Conservation (phyloP, 64 coral and sea anemone species). For the Astreopora myriophthalma region DNA sequence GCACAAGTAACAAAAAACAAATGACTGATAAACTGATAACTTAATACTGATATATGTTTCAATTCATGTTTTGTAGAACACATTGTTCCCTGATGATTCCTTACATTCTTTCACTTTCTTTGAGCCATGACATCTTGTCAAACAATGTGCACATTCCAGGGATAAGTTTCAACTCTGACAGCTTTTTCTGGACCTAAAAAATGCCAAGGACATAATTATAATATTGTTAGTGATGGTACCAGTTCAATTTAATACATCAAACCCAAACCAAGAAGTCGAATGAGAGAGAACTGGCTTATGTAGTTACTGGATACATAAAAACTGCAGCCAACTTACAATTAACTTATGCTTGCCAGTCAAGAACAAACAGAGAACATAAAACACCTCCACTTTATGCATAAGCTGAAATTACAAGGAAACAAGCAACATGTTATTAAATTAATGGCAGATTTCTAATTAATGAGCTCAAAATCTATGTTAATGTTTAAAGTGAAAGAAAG, state of each 20-base stretch:
- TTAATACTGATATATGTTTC: too few relatives aligned
- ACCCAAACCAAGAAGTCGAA: background rate
- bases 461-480: background rate
- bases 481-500: background rate
- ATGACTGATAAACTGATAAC: background rate
- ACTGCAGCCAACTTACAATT: constrained; percentile 42
- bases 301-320: background rate
- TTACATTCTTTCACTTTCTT: constrained; percentile 56
- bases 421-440: background rate
- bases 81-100: too few relatives aligned
- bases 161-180: constrained; percentile 82
- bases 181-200: constrained; percentile 74
- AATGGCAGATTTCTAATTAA: background rate
- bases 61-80: too few relatives aligned
- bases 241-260: too few relatives aligned
- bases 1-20: background rate
- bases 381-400: constrained; percentile 92
- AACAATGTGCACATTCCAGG: constrained; percentile 92
- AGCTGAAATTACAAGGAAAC: constrained; percentile 21
- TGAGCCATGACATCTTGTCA: constrained; percentile 84
- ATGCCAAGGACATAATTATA: background rate
- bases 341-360: constrained; percentile 92
- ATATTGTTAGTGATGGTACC: background rate
- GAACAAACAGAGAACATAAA: constrained; percentile 93
- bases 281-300: background rate